A percentile compares a stretch with the other conserved stretches of the same genome.
These are phyloP conservation scores for Oreochromis spilurus DNA, from an alignment of 2,113 vertebrate genomes.

Conservation along the genomic window DNA sequence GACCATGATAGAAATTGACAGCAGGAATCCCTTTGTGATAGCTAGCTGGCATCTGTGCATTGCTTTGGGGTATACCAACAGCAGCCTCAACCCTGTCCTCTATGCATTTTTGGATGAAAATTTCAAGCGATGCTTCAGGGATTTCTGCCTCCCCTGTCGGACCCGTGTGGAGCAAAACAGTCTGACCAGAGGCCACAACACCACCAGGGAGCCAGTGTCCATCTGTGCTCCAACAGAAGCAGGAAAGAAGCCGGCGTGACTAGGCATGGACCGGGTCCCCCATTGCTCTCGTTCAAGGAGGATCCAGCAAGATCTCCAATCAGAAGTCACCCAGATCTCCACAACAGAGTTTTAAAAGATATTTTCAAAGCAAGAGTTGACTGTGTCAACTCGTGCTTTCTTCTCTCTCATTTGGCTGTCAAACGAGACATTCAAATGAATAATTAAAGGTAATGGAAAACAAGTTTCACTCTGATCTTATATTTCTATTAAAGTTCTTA, in stretches of 20 bases:
- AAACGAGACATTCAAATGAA: neutral
- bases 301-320: slow-evolving; percentile 72
- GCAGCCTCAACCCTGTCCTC: slow-evolving; percentile 93
- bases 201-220: slow-evolving; percentile 75
- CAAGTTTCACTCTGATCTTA: neutral
- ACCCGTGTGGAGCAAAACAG: slow-evolving; percentile 63
- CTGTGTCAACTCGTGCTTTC: neutral
- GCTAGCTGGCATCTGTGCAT: slow-evolving; percentile 94
- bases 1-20: slow-evolving; percentile 88
- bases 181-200: slow-evolving; percentile 70
- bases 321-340: slow-evolving; percentile 81
- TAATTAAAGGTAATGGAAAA: neutral
- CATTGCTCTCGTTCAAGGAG: slow-evolving; percentile 48
- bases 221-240: slow-evolving; percentile 75
- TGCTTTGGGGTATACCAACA: slow-evolving; percentile 93
- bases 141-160: slow-evolving; percentile 84
- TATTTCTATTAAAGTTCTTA: neutral
- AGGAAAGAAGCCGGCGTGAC: slow-evolving; percentile 80
- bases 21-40: slow-evolving; percentile 83
- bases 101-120: slow-evolving; percentile 95
- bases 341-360: slow-evolving; percentile 69
- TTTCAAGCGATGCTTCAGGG: slow-evolving; percentile 91
- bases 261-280: slow-evolving; percentile 69
- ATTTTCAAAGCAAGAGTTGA: neutral
- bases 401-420: neutral